Evolutionary conservation across 2,888 invertebrate species (phyloP), one percentile per base, ranked within the genome.

Genomic region (Zonitis immaculata): DNA sequence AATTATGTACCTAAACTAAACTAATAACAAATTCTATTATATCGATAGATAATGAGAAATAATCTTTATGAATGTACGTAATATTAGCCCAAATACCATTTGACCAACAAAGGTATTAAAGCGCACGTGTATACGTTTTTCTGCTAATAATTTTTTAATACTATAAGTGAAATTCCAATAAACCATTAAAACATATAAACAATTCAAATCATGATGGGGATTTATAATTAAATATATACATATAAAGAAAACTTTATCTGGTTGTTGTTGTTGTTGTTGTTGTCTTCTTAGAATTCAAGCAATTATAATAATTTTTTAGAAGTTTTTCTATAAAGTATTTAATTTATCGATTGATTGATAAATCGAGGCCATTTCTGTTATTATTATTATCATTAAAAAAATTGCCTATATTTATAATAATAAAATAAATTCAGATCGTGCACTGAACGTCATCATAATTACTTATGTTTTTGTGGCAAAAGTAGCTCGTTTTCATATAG

Each of bases 191-290:
- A 9, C 12, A 59, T 63, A 63, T 60, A 59, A 61, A 53, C 57
- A 59, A 52, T 61, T 66, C 67, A 66, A 67, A 69, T 66, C 67
- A 68, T 64, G 66, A 64, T 67, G 58, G 62, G 22, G n/a, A n/a
- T n/a, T n/a, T n/a, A n/a, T 69, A 69, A 68, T 69, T 69, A 69
- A 68, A 66, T 32, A 66, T 65, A 67, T n/a, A n/a, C 67, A 67
- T 65, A 68, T 68, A 67, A 62, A 66, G 68, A 65, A 59, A 62
- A 52, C 56, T 59, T 62, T 62, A 57, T 60, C 60, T 60, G n/a
- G n/a, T n/a, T n/a, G n/a, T n/a, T n/a, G n/a, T n/a, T n/a, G n/a
- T n/a, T n/a, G n/a, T n/a, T n/a, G n/a, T n/a, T 53, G 69, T 66
- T 69, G 64, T 64, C 65, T 69, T 65, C 35, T 16, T 16, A 35